Evolutionary conservation across 2,797 vertebrate genomes (phyloP).

Genomic region (Halcyon leucocephala): DNA sequence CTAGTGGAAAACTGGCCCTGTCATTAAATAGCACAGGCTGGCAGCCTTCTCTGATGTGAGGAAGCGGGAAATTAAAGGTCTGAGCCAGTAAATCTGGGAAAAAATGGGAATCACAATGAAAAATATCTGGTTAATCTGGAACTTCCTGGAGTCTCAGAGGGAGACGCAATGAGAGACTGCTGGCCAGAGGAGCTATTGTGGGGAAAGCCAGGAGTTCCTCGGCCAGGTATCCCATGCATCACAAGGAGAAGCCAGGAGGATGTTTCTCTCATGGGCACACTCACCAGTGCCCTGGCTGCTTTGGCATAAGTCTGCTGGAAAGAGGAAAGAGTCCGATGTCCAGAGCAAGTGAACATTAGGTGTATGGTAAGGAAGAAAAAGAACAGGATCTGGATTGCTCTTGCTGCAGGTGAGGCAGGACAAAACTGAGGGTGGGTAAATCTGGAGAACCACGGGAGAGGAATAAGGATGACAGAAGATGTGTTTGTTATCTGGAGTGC

Average conservation of each 20-base stretch:
- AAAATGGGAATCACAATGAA: not conserved
- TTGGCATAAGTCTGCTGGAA: not conserved
- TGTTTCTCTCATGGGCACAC: not conserved
- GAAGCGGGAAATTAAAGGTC: not conserved
- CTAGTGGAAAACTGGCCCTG: not conserved
- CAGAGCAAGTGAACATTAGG: rapidly evolving
- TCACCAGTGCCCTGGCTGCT: not conserved
- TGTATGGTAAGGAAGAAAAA: not conserved
- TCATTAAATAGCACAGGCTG: not conserved
- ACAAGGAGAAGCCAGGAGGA: not conserved
- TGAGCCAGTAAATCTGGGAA: not conserved
- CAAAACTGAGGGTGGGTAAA: not conserved
- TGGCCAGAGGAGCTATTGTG: not conserved
- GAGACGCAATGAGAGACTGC: not conserved
- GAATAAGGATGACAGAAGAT: not conserved
- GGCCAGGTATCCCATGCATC: too few species aligned
- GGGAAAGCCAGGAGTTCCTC: not conserved
- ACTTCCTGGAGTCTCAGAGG: not conserved
- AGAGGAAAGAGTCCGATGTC: not conserved
- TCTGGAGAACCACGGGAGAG: not conserved
- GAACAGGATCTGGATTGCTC: not conserved
- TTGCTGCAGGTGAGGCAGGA: not conserved
- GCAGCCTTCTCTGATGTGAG: not conserved
- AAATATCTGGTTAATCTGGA: not conserved
- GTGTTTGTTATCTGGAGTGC: not conserved